A percentile compares a stretch with the other conserved stretches of the same genome.
phyloP scores from a whole-genome alignment of 2,797 vertebrate species.

The Coregonus ussuriensis region DNA sequence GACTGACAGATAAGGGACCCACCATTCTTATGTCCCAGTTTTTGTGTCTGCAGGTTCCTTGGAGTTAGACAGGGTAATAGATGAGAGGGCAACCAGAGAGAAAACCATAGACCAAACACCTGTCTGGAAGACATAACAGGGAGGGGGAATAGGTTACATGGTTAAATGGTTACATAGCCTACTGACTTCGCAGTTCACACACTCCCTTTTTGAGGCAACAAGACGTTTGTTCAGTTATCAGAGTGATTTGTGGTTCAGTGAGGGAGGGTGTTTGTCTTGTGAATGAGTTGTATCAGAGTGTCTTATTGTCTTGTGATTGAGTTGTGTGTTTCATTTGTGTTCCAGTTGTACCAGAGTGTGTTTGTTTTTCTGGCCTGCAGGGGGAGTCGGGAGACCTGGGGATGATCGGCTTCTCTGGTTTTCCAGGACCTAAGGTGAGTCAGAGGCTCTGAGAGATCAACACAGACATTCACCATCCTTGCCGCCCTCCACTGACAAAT shows the following conservation, averaged over 20 bases:
- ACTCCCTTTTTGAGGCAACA: not conserved
- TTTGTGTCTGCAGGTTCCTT: constrained; percentile 33
- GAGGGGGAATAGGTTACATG: not conserved
- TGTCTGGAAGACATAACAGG: not conserved
- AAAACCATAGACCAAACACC: constrained; percentile 1
- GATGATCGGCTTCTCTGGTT: constrained; percentile 89
- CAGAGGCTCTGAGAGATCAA: not conserved
- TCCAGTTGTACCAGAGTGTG: not conserved
- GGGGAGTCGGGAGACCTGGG: constrained; percentile 87
- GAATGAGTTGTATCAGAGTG: not conserved
- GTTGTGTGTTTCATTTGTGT: too few species aligned
- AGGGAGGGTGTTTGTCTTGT: not conserved
- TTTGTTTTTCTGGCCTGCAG: constrained; percentile 69
- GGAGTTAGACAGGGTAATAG: constrained; percentile 25
- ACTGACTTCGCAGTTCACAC: not conserved
- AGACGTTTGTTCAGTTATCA: too few species aligned
- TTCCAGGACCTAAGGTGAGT: constrained; percentile 91
- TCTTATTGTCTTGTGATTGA: not conserved
- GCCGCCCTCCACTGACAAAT: not conserved
- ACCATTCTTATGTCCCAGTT: not conserved
- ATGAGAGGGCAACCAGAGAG: constrained; percentile 1
- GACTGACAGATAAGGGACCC: constrained; percentile 35
- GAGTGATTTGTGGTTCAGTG: not conserved
- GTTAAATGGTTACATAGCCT: not conserved
- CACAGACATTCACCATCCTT: not conserved